Evolutionary conservation across 2,797 vertebrate species (phyloP), one percentile per base, ranked within the genome.

Genomic region (Alectoris magna): DNA sequence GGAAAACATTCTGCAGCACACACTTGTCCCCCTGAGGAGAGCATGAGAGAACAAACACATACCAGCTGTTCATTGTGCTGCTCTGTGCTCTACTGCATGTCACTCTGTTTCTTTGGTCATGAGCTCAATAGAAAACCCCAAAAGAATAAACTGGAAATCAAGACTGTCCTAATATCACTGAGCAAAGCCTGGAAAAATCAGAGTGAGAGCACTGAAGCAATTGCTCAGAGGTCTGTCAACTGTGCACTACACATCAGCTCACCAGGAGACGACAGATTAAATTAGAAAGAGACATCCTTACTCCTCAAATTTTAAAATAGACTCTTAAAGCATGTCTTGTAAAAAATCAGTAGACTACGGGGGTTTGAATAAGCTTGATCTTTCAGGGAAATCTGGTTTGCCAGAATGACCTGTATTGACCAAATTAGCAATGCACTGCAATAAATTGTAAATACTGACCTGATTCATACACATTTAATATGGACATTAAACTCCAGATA

Each of bases 81-180:
- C 76, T 96, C 71, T 0, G 0, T 64, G 80, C 71, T 88, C 56
- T 88, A 1, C 64, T 46, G 36, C 68, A 58, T 70, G 90, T 73
- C 80, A 87, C 83, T 90, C 59, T 46, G 36, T 44, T 86, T 78
- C 56, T 87, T 86, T 87, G 77, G 76, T 84, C 83, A 88, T 10
- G 14, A 92, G 87, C 90, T 88, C 83, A 86, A 10, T 19, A 71
- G 24, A 86, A 90, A 88, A 73, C 56, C 72, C 69, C 84, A 49
- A 62, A 94, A 89, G 89, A 92, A 92, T 67, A 91, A 71, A 72
- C 34, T 92, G 74, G 55, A 91, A 93, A 88, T 41, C 6, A 89
- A 77, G 66, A 72, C 14, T 90, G 44, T 90, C 81, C 49, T 80
- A 90, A 48, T 39, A 74, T 51, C 11, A 3, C 72, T 59, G 66